Conservation (phyloP, 1,140 invertebrate genomes). For the Drosophila sp. region DNA sequence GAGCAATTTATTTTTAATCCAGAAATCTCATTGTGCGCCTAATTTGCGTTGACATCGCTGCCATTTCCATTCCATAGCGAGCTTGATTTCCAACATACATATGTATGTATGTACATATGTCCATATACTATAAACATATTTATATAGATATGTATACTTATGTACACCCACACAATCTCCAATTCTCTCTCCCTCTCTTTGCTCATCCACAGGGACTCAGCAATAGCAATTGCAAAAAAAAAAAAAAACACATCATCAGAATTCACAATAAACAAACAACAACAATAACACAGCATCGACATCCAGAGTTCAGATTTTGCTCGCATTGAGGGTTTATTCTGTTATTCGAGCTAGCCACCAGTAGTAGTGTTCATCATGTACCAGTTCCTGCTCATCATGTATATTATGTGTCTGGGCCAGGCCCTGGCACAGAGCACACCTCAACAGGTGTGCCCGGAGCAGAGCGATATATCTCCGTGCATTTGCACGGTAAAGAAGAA, state of each 20-base stretch:
- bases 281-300: slow-evolving; percentile 18
- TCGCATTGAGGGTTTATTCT: slow-evolving; percentile 7
- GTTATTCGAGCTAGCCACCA: slow-evolving; percentile 13
- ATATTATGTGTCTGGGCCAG: slow-evolving; percentile 24
- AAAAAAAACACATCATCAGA: slow-evolving; percentile 57
- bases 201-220: slow-evolving; percentile 57
- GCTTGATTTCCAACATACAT: slow-evolving; percentile 12
- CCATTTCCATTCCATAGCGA: slow-evolving; percentile 36
- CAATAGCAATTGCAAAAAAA: slow-evolving; percentile 55
- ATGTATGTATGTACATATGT: neutral
- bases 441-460: slow-evolving; percentile 88
- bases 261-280: slow-evolving; percentile 25
- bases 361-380: slow-evolving; percentile 22
- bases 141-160: slow-evolving; percentile 11
- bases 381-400: slow-evolving; percentile 25
- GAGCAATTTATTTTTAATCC: slow-evolving; percentile 75
- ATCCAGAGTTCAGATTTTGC: slow-evolving; percentile 21
- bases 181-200: slow-evolving; percentile 6
- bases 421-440: slow-evolving; percentile 52
- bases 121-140: neutral
- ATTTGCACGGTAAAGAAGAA: slow-evolving; percentile 92
- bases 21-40: slow-evolving; percentile 63
- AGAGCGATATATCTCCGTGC: slow-evolving; percentile 89
- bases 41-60: slow-evolving; percentile 58
- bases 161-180: slow-evolving; percentile 1